Evolutionary conservation across 2,113 vertebrate genomes (phyloP).

Genomic region (Alosa alosa): DNA sequence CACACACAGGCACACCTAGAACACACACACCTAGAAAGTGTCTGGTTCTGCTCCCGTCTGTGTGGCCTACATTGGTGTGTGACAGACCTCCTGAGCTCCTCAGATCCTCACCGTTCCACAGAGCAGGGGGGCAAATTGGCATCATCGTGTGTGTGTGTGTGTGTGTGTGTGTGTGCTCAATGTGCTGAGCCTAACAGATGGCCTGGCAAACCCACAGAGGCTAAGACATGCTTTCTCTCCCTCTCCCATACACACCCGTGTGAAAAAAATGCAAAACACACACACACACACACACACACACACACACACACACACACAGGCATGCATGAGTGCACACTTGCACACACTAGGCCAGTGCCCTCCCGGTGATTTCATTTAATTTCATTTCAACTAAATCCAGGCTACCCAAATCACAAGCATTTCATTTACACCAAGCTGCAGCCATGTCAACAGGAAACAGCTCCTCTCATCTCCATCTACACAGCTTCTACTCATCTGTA

Average conservation of each 20-base stretch:
- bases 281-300: not conserved
- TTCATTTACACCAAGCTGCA: no score
- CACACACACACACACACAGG: not conserved
- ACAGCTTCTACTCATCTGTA: no score
- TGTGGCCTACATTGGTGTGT: not conserved
- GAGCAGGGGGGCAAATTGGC: slow-evolving; percentile 30
- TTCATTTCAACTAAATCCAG: no score
- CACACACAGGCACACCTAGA: not conserved
- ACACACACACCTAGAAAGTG: not conserved
- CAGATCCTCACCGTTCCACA: slow-evolving; percentile 21
- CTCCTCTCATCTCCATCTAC: no score
- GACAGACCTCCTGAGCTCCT: slow-evolving; percentile 19
- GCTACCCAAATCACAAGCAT: no score
- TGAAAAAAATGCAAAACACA: not conserved
- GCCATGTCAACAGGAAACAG: no score
- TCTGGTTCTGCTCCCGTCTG: not conserved
- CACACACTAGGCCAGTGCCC: not conserved
- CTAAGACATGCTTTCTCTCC: slow-evolving; percentile 27
- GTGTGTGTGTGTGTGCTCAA: not conserved
- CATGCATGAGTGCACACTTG: not conserved
- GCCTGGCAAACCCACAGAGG: slow-evolving; percentile 43
- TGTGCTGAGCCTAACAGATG: slow-evolving; percentile 44
- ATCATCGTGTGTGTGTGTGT: slow-evolving; percentile 21
- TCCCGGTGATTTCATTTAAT: no score
- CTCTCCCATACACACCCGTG: not conserved